Percentiles rank a stretch among this genome's conserved stretches.
phyloP scores from a whole-genome alignment of 2,888 invertebrate genomes.

The Folsomia candida region DNA sequence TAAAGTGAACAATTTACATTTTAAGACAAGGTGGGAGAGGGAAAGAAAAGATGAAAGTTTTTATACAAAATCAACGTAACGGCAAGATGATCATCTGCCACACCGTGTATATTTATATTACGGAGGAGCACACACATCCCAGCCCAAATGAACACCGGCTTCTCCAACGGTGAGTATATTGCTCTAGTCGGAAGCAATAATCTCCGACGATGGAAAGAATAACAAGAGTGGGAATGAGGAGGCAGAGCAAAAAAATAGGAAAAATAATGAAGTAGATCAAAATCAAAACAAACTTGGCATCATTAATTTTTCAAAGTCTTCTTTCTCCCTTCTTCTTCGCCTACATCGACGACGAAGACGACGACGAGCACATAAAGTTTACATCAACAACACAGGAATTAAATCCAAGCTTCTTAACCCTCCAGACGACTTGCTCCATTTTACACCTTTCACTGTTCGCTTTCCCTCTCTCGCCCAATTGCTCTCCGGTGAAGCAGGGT shows the following conservation, averaged over 20 bases:
- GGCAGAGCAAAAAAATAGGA: constrained; percentile 29
- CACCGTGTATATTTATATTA: neutral
- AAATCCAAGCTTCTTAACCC: neutral
- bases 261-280: constrained; percentile 45
- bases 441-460: constrained; percentile 6
- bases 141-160: neutral
- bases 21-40: neutral
- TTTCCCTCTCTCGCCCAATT: neutral
- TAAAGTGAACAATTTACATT: neutral
- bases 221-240: constrained; percentile 18
- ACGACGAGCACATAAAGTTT: no score
- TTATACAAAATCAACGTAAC: constrained; percentile 17
- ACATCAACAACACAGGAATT: neutral
- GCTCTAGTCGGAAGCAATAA: neutral
- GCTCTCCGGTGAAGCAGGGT: neutral
- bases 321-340: constrained; percentile 12
- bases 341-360: constrained; percentile 2
- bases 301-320: constrained; percentile 45
- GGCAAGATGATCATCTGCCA: constrained; percentile 12
- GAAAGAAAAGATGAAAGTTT: no score
- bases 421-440: no score
- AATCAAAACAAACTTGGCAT: constrained; percentile 48
- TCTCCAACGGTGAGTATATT: neutral
- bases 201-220: constrained; percentile 24
- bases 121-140: neutral